Evolutionary conservation across 1,140 invertebrate species (phyloP), one percentile per base, ranked within the genome.

Genomic region (Agrilus planipennis): DNA sequence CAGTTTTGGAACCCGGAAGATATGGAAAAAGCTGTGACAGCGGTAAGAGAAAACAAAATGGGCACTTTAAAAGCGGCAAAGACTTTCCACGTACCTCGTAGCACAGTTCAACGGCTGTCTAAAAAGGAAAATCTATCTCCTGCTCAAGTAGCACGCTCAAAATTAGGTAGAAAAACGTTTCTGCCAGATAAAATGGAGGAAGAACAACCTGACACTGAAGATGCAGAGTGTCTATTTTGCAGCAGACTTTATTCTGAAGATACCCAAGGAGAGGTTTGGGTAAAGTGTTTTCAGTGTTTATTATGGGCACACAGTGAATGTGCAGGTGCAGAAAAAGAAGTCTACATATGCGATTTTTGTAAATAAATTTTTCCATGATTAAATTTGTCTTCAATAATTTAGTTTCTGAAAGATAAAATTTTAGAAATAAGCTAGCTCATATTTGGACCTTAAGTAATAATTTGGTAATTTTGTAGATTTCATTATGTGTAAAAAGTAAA

Each of bases 241-340:
- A 12, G 9, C 15, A 16, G 31, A 39, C 18, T 11, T 15, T 9
- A 14, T 30, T 32, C 23, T 10, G 7, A 39, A 32, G 38, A 30
- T 34, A 14, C n/a, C 3, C 14, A 9, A 19, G 28, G 28, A 6
- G 4, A 15, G 6, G 15, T 4, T 30, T 30, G 6, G 28, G 5
- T 30, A 30, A 15, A 30, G 11, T 32, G 44, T 25, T 56, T 56
- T n/a, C n/a, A n/a, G n/a, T n/a, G n/a, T n/a, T n/a, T n/a, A n/a
- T n/a, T n/a, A n/a, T n/a, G n/a, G n/a, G n/a, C n/a, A n/a, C n/a
- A n/a, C n/a, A n/a, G n/a, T n/a, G n/a, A n/a, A n/a, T n/a, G n/a
- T n/a, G n/a, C n/a, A n/a, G n/a, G n/a, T n/a, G n/a, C n/a, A n/a
- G n/a, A n/a, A n/a, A n/a, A n/a, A n/a, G n/a, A n/a, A n/a, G n/a